Evolutionary conservation across 2,113 vertebrate genomes (phyloP), one percentile per base, ranked within the genome.

Genomic region (Varanus komodoensis): DNA sequence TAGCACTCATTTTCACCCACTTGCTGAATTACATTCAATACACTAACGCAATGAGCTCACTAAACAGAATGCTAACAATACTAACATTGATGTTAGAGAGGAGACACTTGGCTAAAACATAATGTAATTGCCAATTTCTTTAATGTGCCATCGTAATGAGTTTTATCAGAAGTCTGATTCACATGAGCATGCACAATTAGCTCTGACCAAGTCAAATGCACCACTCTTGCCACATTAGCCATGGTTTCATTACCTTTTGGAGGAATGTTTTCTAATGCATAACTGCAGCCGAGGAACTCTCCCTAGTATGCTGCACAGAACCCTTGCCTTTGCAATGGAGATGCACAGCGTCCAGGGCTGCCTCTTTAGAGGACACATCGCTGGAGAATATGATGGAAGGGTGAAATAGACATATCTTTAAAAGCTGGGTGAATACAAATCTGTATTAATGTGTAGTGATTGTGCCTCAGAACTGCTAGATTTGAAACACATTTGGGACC

Each of bases 101-200:
- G 89, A 97, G 92, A 94, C 83, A 95, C 96, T 96, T 97, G 92
- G 95, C 93, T 96, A 96, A 96, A 96, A 96, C 92, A 71, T 92
- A 88, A 91, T 91, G 78, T 74, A 95, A 95, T 97, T 95, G 93
- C 90, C 94, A 95, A 77, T 97, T 96, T 96, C 95, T 97, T 95
- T 96, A 96, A 95, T 96, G 95, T 95, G 93, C 54, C 94, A 95
- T 95, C 90, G 92, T 97, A 97, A 97, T 96, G 94, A 96, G 95
- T 97, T 97, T 96, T 96, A 95, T 96, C 95, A 96, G 95, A 96
- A 96, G 93, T 90, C 93, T 95, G 92, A 95, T 96, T 96, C 95
- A 95, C 94, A 94, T 83, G 94, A 96, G 95, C 93, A 95, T 91
- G 92, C 92, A 95, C 94, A 94, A 95, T 97, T 97, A 96, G 91